Conservation (phyloP, 2,888 invertebrate genomes). For the Coenonympha glycerion region DNA sequence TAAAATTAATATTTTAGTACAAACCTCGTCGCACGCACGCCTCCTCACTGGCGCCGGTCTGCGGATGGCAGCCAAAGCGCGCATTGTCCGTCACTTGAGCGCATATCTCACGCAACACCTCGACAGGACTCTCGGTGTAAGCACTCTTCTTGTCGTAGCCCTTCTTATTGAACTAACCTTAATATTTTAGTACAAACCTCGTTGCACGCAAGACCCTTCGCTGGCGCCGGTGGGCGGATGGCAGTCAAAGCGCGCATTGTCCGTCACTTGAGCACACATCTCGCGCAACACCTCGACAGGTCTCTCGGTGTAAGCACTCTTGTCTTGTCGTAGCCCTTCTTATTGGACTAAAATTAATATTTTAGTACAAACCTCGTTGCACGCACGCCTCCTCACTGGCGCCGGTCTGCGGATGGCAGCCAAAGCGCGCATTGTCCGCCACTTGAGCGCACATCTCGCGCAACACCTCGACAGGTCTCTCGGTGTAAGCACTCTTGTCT, state of each 20-base stretch:
- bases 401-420: conserved; percentile 81
- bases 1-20: no score
- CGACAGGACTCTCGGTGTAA: conserved; percentile 43
- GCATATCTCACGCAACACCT: conserved; percentile 60
- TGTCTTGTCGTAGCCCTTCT: no score
- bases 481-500: conserved; percentile 44
- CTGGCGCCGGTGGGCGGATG: conserved; percentile 76
- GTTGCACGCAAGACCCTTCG: conserved; percentile 73
- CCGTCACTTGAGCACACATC: conserved; percentile 62
- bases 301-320: no score
- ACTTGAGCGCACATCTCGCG: conserved; percentile 63
- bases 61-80: conserved; percentile 84
- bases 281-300: conserved; percentile 47
- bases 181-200: no score
- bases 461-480: conserved; percentile 44
- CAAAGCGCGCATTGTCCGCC: conserved; percentile 75
- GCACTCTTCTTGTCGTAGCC: conserved; percentile 45
- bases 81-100: conserved; percentile 56
- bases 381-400: conserved; percentile 72
- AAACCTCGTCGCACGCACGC: conserved; percentile 77
- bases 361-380: conserved; percentile 72
- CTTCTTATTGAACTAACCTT: conserved; percentile 30
- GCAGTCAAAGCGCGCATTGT: conserved; percentile 80
- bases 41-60: conserved; percentile 64
- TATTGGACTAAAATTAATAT: no score